A percentile compares a stretch with the other conserved stretches of the same genome.
phyloP scores from a whole-genome alignment of 2,797 vertebrate species.

The Pantherophis alleghaniensis region DNA sequence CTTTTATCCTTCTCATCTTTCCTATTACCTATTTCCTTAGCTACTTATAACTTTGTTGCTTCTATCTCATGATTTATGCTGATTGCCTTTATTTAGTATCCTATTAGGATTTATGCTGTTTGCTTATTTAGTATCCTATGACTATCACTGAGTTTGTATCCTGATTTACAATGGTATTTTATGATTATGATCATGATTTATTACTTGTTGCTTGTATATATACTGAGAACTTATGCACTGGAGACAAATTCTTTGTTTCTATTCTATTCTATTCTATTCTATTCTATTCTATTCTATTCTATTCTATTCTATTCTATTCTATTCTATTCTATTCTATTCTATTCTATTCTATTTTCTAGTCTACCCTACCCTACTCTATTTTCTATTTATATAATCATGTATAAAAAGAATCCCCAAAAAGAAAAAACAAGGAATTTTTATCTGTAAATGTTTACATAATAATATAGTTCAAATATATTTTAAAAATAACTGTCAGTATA shows the following conservation, averaged over 20 bases:
- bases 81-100: background rate
- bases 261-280: too few relatives aligned
- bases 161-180: background rate
- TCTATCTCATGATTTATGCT: background rate
- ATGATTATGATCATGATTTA: background rate
- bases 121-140: background rate
- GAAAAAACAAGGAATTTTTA: background rate
- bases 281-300: too few relatives aligned
- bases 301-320: background rate
- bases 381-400: background rate
- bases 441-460: background rate
- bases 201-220: background rate
- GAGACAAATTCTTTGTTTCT: background rate
- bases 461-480: fast-evolving
- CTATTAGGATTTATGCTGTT: background rate
- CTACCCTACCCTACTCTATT: background rate
- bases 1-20: background rate
- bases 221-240: background rate
- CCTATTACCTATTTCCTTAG: background rate
- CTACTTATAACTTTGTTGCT: background rate
- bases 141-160: background rate
- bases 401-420: background rate
- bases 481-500: background rate
- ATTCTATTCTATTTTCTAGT: too few relatives aligned
- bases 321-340: background rate